Evolutionary conservation across 2,113 vertebrate genomes (phyloP), one percentile per base, ranked within the genome.

Genomic region (Hoplias malabaricus): DNA sequence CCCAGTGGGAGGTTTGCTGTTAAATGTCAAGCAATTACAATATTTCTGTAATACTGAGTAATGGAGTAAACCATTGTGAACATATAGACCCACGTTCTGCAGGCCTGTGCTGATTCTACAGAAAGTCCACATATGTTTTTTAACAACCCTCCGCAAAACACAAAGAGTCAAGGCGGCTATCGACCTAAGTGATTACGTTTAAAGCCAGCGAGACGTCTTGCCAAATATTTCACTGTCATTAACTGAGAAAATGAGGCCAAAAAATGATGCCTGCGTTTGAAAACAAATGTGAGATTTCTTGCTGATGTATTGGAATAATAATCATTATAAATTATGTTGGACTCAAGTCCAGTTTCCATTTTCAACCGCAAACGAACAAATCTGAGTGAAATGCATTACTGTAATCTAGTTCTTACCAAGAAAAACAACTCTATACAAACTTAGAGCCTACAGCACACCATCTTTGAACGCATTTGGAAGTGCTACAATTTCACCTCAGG

Each of bases 151-250:
- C 46, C 59, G 72, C 62, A 72, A 71, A 69, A 12, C 46, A 57
- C 61, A 69, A 50, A 43, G 25, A 62, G 5, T 36, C 54, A 6
- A n/a, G 11, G 62, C 31, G 69, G 40, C 75, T 81, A 78, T 21
- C 36, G 79, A 69, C 46, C 46, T 3, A 65, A 72, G 62, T 29
- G 54, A 83, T 78, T 75, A 61, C n/a, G 46, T 27, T 68, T 67
- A 33, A 77, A 76, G 80, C 67, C 38, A 57, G 71, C 16, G 25
- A 77, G 61, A 34, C 56, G 63, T 62, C 79, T 38, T 34, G 29
- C 42, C 50, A 59, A 69, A 83, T 67, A 77, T 80, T 73, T 77
- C 74, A 23, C 69, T 11, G 12, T 34, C 53, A 48, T 65, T 65
- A 53, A 33, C 31, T 14, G 46, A 33, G 43, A 77, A 57, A 50